Base-by-base conservation (phyloP, 1,140 invertebrate species). In the Drosophila pseudoananassae region DNA sequence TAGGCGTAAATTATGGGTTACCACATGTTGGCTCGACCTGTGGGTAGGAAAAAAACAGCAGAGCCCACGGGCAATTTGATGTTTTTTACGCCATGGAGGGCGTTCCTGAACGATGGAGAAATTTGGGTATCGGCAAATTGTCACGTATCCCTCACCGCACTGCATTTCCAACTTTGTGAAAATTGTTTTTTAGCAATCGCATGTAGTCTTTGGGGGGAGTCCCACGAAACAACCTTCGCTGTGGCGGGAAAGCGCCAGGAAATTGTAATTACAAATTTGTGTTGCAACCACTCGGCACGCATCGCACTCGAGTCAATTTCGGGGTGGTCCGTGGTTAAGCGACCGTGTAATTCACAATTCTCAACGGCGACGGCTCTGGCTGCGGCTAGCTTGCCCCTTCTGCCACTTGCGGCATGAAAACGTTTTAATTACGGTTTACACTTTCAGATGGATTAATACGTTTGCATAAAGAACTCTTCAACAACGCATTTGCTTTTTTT, bases 331-430 rank as follows among this genome's bases (percentile, higher is more conserved):
- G 78, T 87, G 82, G 82, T 76, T 88, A 87, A 87, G 78, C 82
- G 82, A 87, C 64, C 82, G 83, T 87, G 78, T 87, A 87, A 87
- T 87, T 78, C 58, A 82, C 83, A 87, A 78, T 87, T 87, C 85
- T 81, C 61, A 72, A 54, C 70, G 78, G 78, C 27, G 31, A 43
- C 17, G 20, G n/a, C n/a, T 71, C 61, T 60, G 52, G 78, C 60
- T 14, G 4, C 2, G n/a, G 25, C 25, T 7, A 27, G 25, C 25
- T 27, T 43, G 40, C 40, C 40, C 14, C 14, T 17, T 14, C 64
- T 43, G 46, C 61, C 60, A 51, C 70, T 75, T 61, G 58, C 57
- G 43, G 55, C 51, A 75, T 56, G 66, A 60, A 82, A 78, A 81
- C 72, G 70, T 72, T 78, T 82, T 87, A 88, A 87, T 78, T 87